phyloP scores from a whole-genome alignment of 2,888 invertebrate species.

The Xestoiulus laeticollis region DNA sequence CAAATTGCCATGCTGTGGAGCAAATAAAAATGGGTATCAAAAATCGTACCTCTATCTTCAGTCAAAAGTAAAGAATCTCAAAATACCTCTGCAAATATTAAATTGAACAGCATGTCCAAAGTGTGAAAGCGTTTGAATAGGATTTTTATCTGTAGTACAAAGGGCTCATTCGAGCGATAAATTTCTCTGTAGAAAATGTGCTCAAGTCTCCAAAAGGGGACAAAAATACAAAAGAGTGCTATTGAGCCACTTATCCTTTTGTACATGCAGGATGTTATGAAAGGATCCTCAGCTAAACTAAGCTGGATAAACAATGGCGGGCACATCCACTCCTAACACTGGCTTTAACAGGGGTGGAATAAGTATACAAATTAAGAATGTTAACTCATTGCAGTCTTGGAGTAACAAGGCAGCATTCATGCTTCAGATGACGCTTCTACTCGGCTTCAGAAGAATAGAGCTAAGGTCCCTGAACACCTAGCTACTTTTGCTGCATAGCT shows the following conservation, averaged over 20 bases:
- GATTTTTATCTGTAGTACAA: slow-evolving; percentile 17
- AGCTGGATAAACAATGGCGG: background rate
- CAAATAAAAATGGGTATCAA: slow-evolving; percentile 15
- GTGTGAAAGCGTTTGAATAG: slow-evolving; percentile 6
- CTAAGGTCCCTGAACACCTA: too few species aligned
- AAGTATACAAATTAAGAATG: background rate
- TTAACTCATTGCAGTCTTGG: background rate
- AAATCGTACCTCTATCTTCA: slow-evolving; percentile 34
- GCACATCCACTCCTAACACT: background rate
- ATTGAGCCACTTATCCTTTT: slow-evolving; percentile 21
- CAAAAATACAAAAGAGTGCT: background rate
- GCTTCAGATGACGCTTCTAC: background rate
- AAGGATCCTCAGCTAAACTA: background rate
- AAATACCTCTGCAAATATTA: background rate
- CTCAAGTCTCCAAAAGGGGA: background rate
- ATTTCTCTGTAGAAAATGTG: background rate
- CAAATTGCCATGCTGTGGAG: background rate
- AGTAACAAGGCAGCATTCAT: background rate
- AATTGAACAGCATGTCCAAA: background rate
- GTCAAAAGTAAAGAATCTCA: slow-evolving; percentile 34
- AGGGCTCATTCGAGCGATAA: background rate
- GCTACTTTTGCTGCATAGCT: too few species aligned
- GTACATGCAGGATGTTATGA: background rate
- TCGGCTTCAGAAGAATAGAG: too few species aligned
- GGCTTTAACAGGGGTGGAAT: background rate